These are phyloP conservation scores for Nannobrachium achirus DNA, from an alignment of 2,113 vertebrate species.

Conservation along the genomic window DNA sequence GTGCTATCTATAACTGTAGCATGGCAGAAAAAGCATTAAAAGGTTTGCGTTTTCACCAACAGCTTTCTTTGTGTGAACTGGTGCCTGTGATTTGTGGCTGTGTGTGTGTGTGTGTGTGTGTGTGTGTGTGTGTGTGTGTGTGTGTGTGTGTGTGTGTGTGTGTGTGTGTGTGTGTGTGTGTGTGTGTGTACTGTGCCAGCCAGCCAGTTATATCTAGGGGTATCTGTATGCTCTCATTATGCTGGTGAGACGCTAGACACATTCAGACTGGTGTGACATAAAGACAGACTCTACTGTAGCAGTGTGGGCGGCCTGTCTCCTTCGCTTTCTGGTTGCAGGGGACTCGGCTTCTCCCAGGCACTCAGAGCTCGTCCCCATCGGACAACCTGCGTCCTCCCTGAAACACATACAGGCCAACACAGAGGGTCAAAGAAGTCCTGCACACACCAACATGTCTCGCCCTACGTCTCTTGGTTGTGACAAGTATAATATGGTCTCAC, in stretches of 20 bases:
- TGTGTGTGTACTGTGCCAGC: constrained; percentile 33
- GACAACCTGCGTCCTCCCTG: constrained; percentile 80
- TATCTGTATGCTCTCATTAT: constrained; percentile 63
- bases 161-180: constrained; percentile 37
- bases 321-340: constrained; percentile 56
- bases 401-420: constrained; percentile 16
- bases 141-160: constrained; percentile 38
- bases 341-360: constrained; percentile 76
- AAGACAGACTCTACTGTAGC: constrained; percentile 79
- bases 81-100: constrained; percentile 46
- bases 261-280: constrained; percentile 85
- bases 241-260: constrained; percentile 74
- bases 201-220: constrained; percentile 6
- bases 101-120: constrained; percentile 38
- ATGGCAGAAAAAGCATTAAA: constrained; percentile 14
- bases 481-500: too few relatives aligned
- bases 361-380: constrained; percentile 86
- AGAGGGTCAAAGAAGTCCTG: not conserved
- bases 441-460: not conserved
- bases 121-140: constrained; percentile 37
- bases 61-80: constrained; percentile 19
- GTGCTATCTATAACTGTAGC: constrained; percentile 42
- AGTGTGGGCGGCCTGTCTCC: constrained; percentile 38
- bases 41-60: constrained; percentile 17
- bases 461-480: not conserved